These are phyloP conservation scores for Tachina lurida DNA, from an alignment of 2,888 invertebrate species.

Conservation along the genomic window DNA sequence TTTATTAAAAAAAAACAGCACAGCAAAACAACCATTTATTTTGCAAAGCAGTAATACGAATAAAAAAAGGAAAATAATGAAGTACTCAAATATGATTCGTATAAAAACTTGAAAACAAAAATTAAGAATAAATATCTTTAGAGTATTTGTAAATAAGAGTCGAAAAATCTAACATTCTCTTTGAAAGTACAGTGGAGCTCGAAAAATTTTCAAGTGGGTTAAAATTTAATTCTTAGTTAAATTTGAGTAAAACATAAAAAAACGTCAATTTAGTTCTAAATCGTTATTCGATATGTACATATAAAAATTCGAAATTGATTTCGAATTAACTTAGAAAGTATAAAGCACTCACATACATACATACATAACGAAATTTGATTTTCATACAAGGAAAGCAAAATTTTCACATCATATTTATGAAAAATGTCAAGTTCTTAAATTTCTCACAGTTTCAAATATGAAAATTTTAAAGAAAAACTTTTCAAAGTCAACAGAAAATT, in stretches of 20 bases:
- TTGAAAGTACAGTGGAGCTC: neutral
- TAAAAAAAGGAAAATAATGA: neutral
- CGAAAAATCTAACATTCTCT: neutral
- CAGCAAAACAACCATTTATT: conserved; percentile 12
- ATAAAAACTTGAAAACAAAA: neutral
- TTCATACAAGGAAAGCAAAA: neutral
- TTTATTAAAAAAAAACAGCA: conserved; percentile 40
- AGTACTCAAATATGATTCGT: neutral
- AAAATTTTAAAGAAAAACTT: neutral
- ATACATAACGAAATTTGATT: neutral
- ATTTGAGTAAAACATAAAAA: neutral
- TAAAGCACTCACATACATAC: no score
- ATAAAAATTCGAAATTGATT: no score
- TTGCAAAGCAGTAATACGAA: conserved; percentile 16
- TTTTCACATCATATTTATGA: neutral
- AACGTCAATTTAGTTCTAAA: no score
- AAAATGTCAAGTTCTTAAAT: neutral
- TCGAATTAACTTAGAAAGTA: no score
- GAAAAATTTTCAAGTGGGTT: neutral
- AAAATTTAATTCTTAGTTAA: neutral
- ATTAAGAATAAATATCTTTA: neutral
- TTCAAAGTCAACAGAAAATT: neutral
- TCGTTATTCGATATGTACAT: no score
- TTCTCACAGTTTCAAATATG: neutral
- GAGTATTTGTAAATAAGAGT: neutral